Conservation (phyloP, 2,888 invertebrate genomes). For the Morpho achilles region DNA sequence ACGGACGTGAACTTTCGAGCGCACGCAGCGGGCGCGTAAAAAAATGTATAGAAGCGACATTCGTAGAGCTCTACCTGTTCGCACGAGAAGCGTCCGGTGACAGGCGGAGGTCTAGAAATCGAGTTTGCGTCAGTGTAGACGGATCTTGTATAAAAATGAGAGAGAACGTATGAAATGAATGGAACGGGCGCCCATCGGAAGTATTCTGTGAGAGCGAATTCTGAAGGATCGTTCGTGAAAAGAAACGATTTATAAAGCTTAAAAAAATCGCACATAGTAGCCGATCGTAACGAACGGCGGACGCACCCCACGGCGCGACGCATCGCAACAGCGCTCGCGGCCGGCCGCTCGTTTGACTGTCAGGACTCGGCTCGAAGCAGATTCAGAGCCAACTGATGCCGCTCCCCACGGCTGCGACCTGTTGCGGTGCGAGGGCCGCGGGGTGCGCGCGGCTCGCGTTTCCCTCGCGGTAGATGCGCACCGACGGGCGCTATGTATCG, state of each 20-base stretch:
- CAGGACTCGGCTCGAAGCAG: too few relatives aligned
- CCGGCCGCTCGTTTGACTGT: too few relatives aligned
- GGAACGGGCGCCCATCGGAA: conserved; percentile 26
- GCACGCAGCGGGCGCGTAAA: not conserved
- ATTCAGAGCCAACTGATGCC: too few relatives aligned
- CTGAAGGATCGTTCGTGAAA: conserved; percentile 10
- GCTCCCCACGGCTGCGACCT: too few relatives aligned
- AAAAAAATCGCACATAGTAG: conserved; percentile 16
- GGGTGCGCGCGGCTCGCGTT: too few relatives aligned
- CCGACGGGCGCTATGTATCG: not conserved
- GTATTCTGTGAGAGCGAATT: conserved; percentile 25
- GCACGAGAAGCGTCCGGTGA: conserved; percentile 2
- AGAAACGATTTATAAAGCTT: conserved; percentile 22
- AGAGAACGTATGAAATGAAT: conserved; percentile 24
- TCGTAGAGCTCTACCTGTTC: conserved; percentile 19
- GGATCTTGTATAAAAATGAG: conserved; percentile 9
- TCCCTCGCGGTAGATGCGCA: too few relatives aligned
- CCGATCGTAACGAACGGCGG: not conserved
- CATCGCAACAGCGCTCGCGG: too few relatives aligned
- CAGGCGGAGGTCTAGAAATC: conserved; percentile 17
- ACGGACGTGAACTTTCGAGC: not conserved
- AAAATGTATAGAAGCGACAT: conserved; percentile 14
- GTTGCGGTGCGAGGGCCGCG: too few relatives aligned
- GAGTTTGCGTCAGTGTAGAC: conserved; percentile 3
- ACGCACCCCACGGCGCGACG: not conserved